Evolutionary conservation across 2,113 vertebrate species (phyloP).

Genomic region (Barbus barbus): DNA sequence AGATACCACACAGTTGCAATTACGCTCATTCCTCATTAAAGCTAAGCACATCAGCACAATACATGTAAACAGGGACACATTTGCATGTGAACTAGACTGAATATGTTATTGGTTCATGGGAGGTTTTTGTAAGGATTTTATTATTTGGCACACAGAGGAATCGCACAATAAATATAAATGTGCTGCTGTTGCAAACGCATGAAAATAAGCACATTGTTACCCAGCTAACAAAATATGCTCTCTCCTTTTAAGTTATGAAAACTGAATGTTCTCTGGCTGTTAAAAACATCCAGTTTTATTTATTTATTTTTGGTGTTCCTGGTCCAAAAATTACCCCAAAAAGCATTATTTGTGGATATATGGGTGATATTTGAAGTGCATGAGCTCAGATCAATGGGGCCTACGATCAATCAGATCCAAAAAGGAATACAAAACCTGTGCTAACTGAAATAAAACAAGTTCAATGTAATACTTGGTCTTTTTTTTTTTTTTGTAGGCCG

Average conservation of each 20-base stretch:
- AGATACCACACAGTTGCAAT: slow-evolving; percentile 32
- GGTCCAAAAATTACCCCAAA: background rate
- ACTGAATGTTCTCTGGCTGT: background rate
- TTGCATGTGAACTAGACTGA: slow-evolving; percentile 25
- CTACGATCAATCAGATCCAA: background rate
- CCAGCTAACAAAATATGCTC: background rate
- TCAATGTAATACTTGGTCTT: too few relatives aligned
- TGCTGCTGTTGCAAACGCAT: background rate
- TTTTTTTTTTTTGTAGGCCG: too few relatives aligned
- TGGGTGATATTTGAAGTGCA: background rate
- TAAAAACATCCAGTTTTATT: too few relatives aligned
- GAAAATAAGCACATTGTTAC: background rate
- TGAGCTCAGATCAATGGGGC: background rate
- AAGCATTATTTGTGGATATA: background rate
- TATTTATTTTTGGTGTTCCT: too few relatives aligned
- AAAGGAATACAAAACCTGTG: background rate
- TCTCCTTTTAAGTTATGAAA: too few relatives aligned
- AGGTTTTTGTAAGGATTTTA: background rate
- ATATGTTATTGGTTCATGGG: slow-evolving; percentile 27
- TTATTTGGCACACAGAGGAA: slow-evolving; percentile 3
- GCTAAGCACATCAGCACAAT: background rate
- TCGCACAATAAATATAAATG: background rate
- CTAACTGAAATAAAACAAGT: background rate
- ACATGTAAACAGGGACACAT: slow-evolving; percentile 6
- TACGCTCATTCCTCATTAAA: slow-evolving; percentile 15